These are phyloP conservation scores for Globodera ellingtonae DNA, from an alignment of 1,140 invertebrate genomes.

Conservation along the genomic window DNA sequence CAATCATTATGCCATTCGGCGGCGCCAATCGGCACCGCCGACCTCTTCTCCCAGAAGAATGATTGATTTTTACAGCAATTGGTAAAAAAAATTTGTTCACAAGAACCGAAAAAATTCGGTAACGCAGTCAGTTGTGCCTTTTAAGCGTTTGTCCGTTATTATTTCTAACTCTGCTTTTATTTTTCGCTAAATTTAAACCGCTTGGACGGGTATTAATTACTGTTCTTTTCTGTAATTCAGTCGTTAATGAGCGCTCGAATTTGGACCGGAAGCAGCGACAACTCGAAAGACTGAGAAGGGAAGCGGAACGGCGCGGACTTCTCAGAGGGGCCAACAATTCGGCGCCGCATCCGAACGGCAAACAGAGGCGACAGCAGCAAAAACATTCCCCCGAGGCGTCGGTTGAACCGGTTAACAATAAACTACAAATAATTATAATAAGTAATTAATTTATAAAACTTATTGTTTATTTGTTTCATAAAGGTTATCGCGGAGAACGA, in stretches of 20 bases:
- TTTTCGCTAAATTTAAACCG: background rate
- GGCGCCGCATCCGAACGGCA: background rate
- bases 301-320: slow-evolving; percentile 30
- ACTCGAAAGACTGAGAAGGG: slow-evolving; percentile 34
- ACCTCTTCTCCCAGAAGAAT: background rate
- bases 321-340: background rate
- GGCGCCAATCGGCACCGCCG: background rate
- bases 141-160: background rate
- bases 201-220: background rate
- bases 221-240: slow-evolving; percentile 11
- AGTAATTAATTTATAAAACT: no score
- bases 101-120: no score
- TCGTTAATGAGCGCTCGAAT: slow-evolving; percentile 13
- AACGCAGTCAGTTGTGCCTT: background rate
- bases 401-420: background rate
- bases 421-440: background rate
- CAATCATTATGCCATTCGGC: no score
- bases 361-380: background rate
- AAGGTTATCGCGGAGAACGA: slow-evolving; percentile 14
- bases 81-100: no score
- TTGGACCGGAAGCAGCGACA: slow-evolving; percentile 37
- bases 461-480: background rate
- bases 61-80: background rate
- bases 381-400: background rate
- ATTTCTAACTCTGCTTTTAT: background rate